phyloP scores from a whole-genome alignment of 2,888 invertebrate genomes.

The Penaeus monodon region DNA sequence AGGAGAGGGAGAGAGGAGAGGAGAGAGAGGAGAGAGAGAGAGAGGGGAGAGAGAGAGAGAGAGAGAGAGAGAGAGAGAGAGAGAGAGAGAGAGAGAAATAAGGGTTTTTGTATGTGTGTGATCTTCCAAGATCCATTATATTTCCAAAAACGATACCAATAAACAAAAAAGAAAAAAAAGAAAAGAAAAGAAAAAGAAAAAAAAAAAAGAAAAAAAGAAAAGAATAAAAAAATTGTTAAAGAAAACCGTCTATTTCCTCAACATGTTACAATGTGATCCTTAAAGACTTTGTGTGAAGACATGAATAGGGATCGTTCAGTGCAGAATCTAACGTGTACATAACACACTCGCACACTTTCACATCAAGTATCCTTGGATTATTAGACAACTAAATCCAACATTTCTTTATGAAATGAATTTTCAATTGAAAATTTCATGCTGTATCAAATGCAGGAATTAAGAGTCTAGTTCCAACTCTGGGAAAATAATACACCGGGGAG shows the following conservation, averaged over 20 bases:
- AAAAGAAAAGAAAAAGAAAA: not conserved
- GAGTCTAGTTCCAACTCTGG: constrained; percentile 20
- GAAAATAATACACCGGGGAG: constrained; percentile 15
- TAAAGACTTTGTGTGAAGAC: constrained; percentile 46
- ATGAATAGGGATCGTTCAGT: constrained; percentile 42
- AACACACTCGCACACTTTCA: constrained; percentile 39
- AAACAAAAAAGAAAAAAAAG: too few species aligned
- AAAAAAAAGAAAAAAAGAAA: not conserved
- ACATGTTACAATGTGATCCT: constrained; percentile 56
- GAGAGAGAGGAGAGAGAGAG: too few species aligned
- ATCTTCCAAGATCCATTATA: too few species aligned
- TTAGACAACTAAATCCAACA: not conserved
- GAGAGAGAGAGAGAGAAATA: too few species aligned
- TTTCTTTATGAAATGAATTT: not conserved
- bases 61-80: too few species aligned
- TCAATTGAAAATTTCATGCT: too few species aligned
- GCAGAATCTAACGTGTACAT: constrained; percentile 37
- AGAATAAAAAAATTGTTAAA: not conserved
- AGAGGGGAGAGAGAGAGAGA: too few species aligned
- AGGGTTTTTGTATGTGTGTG: too few species aligned
- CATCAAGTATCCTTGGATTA: constrained; percentile 22
- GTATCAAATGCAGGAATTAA: too few species aligned
- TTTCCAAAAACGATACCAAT: too few species aligned
- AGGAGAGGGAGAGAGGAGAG: too few species aligned
- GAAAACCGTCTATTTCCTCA: constrained; percentile 49